Percentiles rank a stretch among this genome's conserved stretches.
Evolutionary conservation across 1,140 invertebrate genomes (phyloP).

Genomic region (Scaptodrosophila lebanonensis): DNA sequence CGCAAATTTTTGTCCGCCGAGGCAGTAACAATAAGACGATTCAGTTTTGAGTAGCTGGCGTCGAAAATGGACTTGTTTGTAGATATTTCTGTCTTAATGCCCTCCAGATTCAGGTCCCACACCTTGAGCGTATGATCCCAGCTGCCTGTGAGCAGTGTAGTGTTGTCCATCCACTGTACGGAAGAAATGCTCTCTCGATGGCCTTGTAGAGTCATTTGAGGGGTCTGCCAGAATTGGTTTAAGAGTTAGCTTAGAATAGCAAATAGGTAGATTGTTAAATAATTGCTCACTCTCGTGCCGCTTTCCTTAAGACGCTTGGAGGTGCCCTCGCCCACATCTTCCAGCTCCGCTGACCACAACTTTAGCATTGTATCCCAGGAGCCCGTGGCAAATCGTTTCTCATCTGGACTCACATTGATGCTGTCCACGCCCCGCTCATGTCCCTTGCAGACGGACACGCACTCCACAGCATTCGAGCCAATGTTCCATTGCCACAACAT

Average conservation of each 20-base stretch:
- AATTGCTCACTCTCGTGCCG: conserved; percentile 78
- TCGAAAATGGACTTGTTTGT: conserved; percentile 94
- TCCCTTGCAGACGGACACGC: conserved; percentile 88
- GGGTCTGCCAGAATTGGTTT: conserved; percentile 80
- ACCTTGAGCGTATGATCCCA: conserved; percentile 97
- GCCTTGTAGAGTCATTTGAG: conserved; percentile 91
- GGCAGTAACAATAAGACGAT: conserved; percentile 86
- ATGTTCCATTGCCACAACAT: conserved; percentile 94
- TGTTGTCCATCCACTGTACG: conserved; percentile 87
- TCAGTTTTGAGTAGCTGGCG: conserved; percentile 88
- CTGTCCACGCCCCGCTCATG: conserved; percentile 94
- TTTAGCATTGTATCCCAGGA: conserved; percentile 93
- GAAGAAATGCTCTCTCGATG: conserved; percentile 94
- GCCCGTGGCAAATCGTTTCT: conserved; percentile 88
- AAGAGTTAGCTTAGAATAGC: neutral
- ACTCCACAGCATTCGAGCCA: conserved; percentile 86
- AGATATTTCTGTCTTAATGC: conserved; percentile 87
- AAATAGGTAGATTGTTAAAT: neutral
- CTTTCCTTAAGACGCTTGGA: conserved; percentile 76
- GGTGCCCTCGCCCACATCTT: conserved; percentile 67
- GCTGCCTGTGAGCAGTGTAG: conserved; percentile 87
- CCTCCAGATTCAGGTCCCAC: conserved; percentile 94
- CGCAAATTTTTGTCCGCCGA: conserved; percentile 94
- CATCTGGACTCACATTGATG: conserved; percentile 84
- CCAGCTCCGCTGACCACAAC: conserved; percentile 84